Base-by-base conservation (phyloP, 2,888 invertebrate species). In the Chironomus riparius region DNA sequence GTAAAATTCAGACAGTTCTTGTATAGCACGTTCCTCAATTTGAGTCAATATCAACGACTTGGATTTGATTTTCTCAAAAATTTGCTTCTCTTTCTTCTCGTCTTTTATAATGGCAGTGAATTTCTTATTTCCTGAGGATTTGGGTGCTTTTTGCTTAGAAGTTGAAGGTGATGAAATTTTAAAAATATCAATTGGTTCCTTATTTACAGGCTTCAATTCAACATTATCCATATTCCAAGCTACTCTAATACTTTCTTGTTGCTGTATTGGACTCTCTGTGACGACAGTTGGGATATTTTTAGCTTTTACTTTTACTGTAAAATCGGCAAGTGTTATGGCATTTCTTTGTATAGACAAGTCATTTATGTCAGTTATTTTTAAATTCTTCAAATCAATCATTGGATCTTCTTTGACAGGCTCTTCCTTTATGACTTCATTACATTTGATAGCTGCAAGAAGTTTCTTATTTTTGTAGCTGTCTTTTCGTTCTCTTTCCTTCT, bases 1-100 rank as follows among this genome's bases (percentile, higher is more conserved):
- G 83, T 95, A 95, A 82, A 92, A 91, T 77, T 86, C 85, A 76
- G 89, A 86, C 77, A 95, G 83, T 79, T 94, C 93, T 77, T 91
- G 89, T 79, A 95, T 93, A 0, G 95, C 95, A 81, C 89, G 90
- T 82, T 95, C 95, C 85, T 95, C 95, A 79, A 93, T 93, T 88
- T 94, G 93, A 15, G 93, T 93, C 78, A 91, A 85, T 77, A 85
- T 83, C 24, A 94, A 85, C 0, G 91, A 88, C 82, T 94, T 94
- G 6, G 90, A 89, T 81, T 88, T 88, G 79, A 91, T 89, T 81
- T 90, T 89, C 2, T 89, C 88, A 78, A 88, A 87, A 80, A 91
- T 90, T 78, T 91, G 91, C 78, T 88, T 89, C 80, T 91, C 91
- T 76, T 90, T 88, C 79, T 86, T 88, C 82, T 94, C 93, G 79